Conservation (phyloP, 37 sponge, comb jelly and placozoan genomes). For the Tethya wilhelma region DNA sequence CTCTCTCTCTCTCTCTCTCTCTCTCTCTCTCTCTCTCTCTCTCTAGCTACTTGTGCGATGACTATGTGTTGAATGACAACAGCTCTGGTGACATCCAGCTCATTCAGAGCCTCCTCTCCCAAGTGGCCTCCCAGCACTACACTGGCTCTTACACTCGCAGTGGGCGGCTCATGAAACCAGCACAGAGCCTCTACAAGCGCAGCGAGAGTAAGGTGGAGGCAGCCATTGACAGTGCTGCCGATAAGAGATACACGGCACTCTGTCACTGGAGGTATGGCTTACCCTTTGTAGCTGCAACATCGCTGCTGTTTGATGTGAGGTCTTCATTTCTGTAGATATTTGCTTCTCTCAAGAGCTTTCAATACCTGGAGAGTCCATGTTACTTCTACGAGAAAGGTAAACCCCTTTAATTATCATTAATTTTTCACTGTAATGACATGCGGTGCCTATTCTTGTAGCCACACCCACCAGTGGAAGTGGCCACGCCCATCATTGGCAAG, state of each 20-base stretch:
- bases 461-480: conserved; percentile 20
- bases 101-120: conserved; percentile 31
- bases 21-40: background rate
- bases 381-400: background rate
- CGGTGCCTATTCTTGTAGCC: conserved; percentile 60
- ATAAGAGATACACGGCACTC: conserved; percentile 57
- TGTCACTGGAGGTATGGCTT: conserved; percentile 51
- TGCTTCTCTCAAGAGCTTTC: background rate
- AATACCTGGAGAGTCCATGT: background rate
- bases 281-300: background rate
- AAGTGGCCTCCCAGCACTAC: conserved; percentile 63
- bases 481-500: background rate
- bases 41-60: conserved; percentile 60
- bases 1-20: background rate
- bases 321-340: background rate
- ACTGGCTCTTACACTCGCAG: conserved; percentile 54
- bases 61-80: conserved; percentile 56
- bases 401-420: background rate
- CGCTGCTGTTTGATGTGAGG: background rate
- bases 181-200: conserved; percentile 9
- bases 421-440: conserved; percentile 40
- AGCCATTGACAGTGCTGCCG: conserved; percentile 46
- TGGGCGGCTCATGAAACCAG: conserved; percentile 57
- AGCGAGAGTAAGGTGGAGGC: conserved; percentile 58
- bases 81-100: conserved; percentile 33